Evolutionary conservation across 2,113 vertebrate genomes (phyloP).

Genomic region (cat (Felis catus)): DNA sequence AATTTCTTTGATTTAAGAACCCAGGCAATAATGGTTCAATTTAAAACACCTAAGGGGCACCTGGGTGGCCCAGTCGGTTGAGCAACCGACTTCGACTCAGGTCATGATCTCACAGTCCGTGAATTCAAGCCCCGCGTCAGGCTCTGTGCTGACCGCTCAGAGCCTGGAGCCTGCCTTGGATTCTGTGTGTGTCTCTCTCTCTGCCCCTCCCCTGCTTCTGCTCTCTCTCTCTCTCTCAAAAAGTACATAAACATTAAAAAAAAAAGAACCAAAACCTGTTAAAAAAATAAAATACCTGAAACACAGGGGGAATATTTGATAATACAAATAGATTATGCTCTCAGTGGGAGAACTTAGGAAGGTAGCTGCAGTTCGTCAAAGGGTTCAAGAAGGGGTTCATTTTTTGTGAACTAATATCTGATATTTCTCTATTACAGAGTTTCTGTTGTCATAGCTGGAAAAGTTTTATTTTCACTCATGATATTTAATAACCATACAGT

Average conservation of each 20-base stretch:
- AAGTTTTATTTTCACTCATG: not conserved
- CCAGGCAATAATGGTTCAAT: not conserved
- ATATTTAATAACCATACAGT: not conserved
- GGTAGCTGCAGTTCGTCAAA: not conserved
- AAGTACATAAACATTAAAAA: too few species aligned
- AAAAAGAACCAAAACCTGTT: too few species aligned
- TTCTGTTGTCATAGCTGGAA: not conserved
- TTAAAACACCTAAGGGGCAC: not conserved
- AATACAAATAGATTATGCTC: not conserved
- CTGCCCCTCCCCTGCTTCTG: too few species aligned
- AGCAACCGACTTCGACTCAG: too few species aligned
- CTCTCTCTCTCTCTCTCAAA: too few species aligned
- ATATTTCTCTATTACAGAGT: not conserved
- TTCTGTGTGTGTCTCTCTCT: too few species aligned
- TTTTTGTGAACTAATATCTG: not conserved
- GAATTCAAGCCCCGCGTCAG: too few species aligned
- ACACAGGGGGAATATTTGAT: not conserved
- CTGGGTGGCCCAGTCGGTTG: too few species aligned
- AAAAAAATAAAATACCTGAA: not conserved
- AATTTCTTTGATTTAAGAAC: conserved; percentile 12
- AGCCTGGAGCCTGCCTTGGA: too few species aligned
- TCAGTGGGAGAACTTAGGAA: not conserved
- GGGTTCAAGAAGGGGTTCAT: not conserved
- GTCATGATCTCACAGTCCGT: too few species aligned
- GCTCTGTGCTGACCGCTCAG: too few species aligned